Conservation (phyloP, 92 coral and sea anemone species). For the Epizoanthus fatuus region DNA sequence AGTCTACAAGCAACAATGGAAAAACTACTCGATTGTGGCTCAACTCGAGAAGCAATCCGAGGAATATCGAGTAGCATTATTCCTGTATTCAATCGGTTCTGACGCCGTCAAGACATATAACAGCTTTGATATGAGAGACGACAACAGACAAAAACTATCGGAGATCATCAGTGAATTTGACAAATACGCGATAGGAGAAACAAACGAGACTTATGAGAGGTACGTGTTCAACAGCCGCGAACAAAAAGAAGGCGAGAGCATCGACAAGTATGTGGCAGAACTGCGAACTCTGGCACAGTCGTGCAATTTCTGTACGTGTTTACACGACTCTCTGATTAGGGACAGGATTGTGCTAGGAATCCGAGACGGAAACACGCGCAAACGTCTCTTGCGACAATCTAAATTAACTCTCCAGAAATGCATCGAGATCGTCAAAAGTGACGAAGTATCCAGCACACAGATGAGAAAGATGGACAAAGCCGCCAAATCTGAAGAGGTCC, state of each 20-base stretch:
- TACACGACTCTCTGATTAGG: constrained; percentile 50
- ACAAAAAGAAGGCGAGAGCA: constrained; percentile 51
- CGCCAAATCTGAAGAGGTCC: constrained; percentile 43
- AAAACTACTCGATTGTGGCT: too few species aligned
- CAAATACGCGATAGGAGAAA: constrained; percentile 40
- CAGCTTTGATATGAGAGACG: constrained; percentile 57
- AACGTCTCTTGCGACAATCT: constrained; percentile 49
- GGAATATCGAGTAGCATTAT: too few species aligned
- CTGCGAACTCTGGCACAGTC: constrained; percentile 62
- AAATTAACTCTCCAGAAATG: constrained; percentile 54
- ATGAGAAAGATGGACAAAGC: constrained; percentile 10
- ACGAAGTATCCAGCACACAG: constrained; percentile 42
- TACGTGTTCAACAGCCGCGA: constrained; percentile 49
- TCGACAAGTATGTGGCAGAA: constrained; percentile 48
- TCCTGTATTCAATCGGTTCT: too few species aligned
- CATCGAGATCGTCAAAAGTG: constrained; percentile 49
- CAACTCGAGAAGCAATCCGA: too few species aligned
- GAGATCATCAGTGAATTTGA: constrained; percentile 35
- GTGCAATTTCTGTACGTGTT: constrained; percentile 46
- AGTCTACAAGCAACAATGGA: too few species aligned
- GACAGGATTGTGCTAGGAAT: constrained; percentile 39
- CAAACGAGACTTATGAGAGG: constrained; percentile 53
- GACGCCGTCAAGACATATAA: not conserved
- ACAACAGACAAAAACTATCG: constrained; percentile 35
- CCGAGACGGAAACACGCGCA: not conserved